Base-by-base conservation (phyloP, 2,888 invertebrate species). In the Rutpela maculata region DNA sequence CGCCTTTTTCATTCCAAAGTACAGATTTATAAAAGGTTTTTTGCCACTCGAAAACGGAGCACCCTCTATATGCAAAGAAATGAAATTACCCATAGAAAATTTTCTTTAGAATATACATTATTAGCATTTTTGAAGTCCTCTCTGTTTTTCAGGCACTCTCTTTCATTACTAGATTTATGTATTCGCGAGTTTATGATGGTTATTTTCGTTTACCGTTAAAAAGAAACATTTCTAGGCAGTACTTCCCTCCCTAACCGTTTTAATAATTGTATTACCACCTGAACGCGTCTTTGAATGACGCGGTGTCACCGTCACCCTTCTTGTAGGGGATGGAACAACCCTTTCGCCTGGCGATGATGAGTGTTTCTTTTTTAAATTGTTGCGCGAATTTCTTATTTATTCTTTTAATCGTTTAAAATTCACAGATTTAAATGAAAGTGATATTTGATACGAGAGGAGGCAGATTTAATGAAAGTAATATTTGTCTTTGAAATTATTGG, bases 221-320 rank as follows among this genome's bases (percentile, higher is more conserved):
- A 69, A 59, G 59, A 69, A 69, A 69, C 31, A 59, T 69, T 43
- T 38, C 65, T 59, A 59, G 35, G 59, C 57, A 57, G 18, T 35
- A 17, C 26, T 68, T 56, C 18, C 43, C 66, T 18, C 57, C 50
- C 55, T 18, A 19, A 57, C 57, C 31, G 35, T 57, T 57, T 69
- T 59, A 69, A 69, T 69, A 69, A 69, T 69, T 69, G 57, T 69
- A 69, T 69, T 69, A 59, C 69, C 69, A 69, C 69, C 69, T 69
- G 69, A 69, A 69, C 69, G 69, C 69, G 57, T 35, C 69, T 69
- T 69, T 59, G 69, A 69, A 69, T 59, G 57, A 59, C 59, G 69
- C 69, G 57, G 69, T 57, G 65, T 65, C 65, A 65, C 65, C 65
- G 19, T 69, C 69, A 59, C 69, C 69, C 57, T 35, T 57, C 35